Evolutionary conservation across 2,888 invertebrate genomes (phyloP).

Genomic region (Volucella inflata): DNA sequence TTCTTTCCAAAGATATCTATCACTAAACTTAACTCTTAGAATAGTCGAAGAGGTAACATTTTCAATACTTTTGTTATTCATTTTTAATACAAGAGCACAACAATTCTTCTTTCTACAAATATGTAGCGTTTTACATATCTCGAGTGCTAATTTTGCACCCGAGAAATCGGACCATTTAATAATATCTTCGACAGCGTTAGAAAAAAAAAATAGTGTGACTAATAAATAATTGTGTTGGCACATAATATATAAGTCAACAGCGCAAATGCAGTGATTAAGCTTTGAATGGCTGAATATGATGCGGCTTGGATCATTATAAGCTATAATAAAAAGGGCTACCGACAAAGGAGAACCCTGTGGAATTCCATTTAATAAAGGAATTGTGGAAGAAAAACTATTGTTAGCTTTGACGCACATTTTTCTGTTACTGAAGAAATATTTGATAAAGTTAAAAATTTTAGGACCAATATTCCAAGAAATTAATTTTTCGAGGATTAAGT

Average conservation of each 20-base stretch:
- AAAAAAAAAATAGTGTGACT: no score
- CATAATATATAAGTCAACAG: conserved; percentile 22
- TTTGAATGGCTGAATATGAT: no score
- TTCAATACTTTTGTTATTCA: conserved; percentile 13
- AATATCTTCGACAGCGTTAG: neutral
- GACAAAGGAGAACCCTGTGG: no score
- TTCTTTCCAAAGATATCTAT: conserved; percentile 37
- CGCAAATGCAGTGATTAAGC: conserved; percentile 23
- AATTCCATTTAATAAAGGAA: no score
- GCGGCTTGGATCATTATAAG: no score
- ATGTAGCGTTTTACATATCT: conserved; percentile 36
- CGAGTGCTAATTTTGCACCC: conserved; percentile 32
- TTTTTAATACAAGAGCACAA: neutral
- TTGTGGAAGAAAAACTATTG: conserved; percentile 5
- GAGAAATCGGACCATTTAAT: no score
- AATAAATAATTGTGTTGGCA: neutral
- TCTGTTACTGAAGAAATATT: conserved; percentile 12
- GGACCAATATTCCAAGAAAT: conserved; percentile 21
- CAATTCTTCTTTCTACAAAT: conserved; percentile 29
- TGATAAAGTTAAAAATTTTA: conserved; percentile 9
- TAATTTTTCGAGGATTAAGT: no score
- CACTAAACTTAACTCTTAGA: conserved; percentile 26
- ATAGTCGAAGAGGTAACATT: conserved; percentile 18
- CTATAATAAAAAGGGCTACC: no score
- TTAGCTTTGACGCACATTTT: conserved; percentile 10